Evolutionary conservation across 2,113 vertebrate genomes (phyloP), one percentile per base, ranked within the genome.

Genomic region (Phaetusa simplex): DNA sequence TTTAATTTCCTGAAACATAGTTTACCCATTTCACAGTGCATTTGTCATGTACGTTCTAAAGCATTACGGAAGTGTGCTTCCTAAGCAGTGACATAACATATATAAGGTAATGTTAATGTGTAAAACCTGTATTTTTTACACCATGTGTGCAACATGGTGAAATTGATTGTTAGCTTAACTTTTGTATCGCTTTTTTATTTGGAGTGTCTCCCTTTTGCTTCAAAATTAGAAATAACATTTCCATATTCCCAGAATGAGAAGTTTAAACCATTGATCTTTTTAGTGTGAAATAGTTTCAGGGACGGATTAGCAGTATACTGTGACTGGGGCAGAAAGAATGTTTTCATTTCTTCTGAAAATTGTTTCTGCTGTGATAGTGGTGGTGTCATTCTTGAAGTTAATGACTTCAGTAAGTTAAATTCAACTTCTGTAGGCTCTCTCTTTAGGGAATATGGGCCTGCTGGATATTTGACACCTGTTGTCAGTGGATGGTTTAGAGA

Each of bases 61-160:
- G 27, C 1, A 0, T 59, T 67, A 45, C 1, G 5, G 6, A 71
- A 53, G 5, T 24, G 9, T 2, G 1, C 11, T 70, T 65, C 59
- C 5, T 61, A 74, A 74, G 36, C 3, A 6, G 24, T 47, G 26
- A 80, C 61, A 42, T 70, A 70, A 45, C 9, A 14, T n/a, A 21
- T n/a, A 4, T 32, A 65, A 77, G 21, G 16, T 79, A 15, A 59
- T 20, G 30, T 23, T 69, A 7, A 82, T 30, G 4, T 69, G 8
- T 58, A 32, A 62, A 79, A 15, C 18, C 3, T 45, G 0, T 42
- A 3, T 32, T 53, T 76, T 93, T 38, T 38, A 38, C 38, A 38
- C 38, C 38, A 38, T 38, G 38, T 38, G 38, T 38, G 38, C 38
- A 38, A 36, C 2, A 5, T 76, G 24, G 13, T 67, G 47, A 64